phyloP scores from a whole-genome alignment of 2,113 vertebrate species.

The Pelvicachromis taeniatus region DNA sequence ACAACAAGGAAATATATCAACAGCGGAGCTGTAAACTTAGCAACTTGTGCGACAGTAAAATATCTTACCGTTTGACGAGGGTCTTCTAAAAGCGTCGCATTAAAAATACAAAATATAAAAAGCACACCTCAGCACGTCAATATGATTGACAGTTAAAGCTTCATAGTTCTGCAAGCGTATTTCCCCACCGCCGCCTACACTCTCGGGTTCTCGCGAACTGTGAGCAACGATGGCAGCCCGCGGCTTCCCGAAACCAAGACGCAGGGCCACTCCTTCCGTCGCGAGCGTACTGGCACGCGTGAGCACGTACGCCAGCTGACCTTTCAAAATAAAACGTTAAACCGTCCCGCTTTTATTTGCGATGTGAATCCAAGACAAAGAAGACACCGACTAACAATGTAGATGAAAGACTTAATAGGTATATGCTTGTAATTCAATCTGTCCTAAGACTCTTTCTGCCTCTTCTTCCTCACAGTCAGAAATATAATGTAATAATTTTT shows the following conservation, averaged over 20 bases:
- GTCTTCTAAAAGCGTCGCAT: neutral
- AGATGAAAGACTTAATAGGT: neutral
- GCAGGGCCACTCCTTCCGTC: neutral
- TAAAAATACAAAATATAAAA: neutral
- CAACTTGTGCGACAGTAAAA: too few relatives aligned
- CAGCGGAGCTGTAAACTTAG: neutral
- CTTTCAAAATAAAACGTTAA: conserved; percentile 20
- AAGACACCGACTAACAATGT: neutral
- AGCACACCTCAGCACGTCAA: neutral
- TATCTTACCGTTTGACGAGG: conserved; percentile 29
- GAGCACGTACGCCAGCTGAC: neutral
- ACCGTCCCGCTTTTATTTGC: neutral
- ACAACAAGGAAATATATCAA: neutral
- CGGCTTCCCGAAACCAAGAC: conserved; percentile 24
- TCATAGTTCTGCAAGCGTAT: neutral
- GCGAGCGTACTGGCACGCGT: neutral
- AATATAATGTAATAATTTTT: neutral
- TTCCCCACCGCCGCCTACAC: neutral
- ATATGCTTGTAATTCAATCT: neutral
- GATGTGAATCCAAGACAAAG: neutral
- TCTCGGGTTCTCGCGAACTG: neutral
- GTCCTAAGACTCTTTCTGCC: neutral
- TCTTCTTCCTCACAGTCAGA: neutral
- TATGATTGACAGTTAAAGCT: neutral
- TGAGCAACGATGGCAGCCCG: neutral